Base-by-base conservation (phyloP, 2,888 invertebrate genomes). In the Empis stercorea region DNA sequence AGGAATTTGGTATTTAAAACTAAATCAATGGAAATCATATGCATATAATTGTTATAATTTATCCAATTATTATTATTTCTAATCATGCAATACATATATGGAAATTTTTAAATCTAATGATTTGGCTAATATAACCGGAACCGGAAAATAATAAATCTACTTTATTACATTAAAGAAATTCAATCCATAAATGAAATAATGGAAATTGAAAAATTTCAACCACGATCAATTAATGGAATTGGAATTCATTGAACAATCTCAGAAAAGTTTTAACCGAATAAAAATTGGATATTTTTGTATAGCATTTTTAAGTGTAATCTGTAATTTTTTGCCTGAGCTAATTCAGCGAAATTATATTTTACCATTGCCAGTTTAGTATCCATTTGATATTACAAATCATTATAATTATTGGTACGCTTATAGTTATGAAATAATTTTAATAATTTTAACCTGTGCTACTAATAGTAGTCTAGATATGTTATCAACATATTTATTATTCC, bases 331-430 rank as follows among this genome's bases (percentile, higher is more conserved):
- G 5, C 5, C 4, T 20, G 3, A 5, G 3, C 5, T 20, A 20
- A 20, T 20, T 4, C 3, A 20, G 45, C 45, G 46, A 4, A 44
- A 49, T 0, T 57, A 59, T n/a, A 57, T 56, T 5, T 39, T 65
- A 40, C 62, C 64, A 1, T 61, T 58, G 30, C 52, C 54, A 13
- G 59, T 55, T 30, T 65, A 62, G 51, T 56, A 62, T 45, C 65
- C 62, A 9, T 65, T 66, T 36, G 61, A 64, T 15, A 61, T 61
- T 57, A 27, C 15, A 13, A 54, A 49, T 13, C 45, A 50, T 0
- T 41, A 50, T 1, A 46, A 52, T 1, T 60, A 56, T 40, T 55
- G 56, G 49, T 55, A 55, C 23, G 61, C 59, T 34, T 64, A 55
- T 48, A 14, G 41, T 40, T 64, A 59, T 47, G 57, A 61, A 47